Evolutionary conservation across 2,113 vertebrate genomes (phyloP), one percentile per base, ranked within the genome.

Genomic region (Xyliphius kryptos): DNA sequence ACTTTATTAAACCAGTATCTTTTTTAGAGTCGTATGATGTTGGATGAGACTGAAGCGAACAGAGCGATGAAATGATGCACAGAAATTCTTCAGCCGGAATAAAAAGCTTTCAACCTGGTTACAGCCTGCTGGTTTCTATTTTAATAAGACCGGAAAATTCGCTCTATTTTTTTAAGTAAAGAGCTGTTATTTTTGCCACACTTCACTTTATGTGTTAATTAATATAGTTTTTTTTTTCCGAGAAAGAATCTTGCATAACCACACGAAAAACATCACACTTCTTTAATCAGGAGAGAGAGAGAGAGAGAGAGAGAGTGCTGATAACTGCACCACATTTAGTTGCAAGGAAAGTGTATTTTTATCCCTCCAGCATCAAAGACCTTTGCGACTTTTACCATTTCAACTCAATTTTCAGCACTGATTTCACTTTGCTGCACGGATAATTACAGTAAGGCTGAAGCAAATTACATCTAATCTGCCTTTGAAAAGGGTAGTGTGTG

Each of bases 141-240:
- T 32, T 32, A 32, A 32, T 32, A 32, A 32, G 26, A 32, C 26
- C 26, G 4, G 26, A 32, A 32, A 32, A 32, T 32, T 32, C 26
- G n/a, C n/a, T n/a, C n/a, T n/a, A n/a, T n/a, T n/a, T n/a, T n/a
- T n/a, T n/a, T 32, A 32, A 32, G 26, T 65, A 38, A 61, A 67
- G 59, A 26, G 41, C 16, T 66, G 56, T 71, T 71, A 38, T 76
- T 63, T 58, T 52, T 11, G 2, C 52, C 50, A 47, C n/a, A 52
- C 67, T 63, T 59, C 17, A 21, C 46, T 37, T 32, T 32, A 56
- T 38, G 66, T 41, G 52, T 70, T 79, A 70, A 77, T 77, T 60
- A 70, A 67, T 17, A 17, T 11, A 11, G 9, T 46, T 44, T 32
- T 72, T 63, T 78, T 67, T 61, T 68, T 56, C 68, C 49, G 4